Evolutionary conservation across 2,888 invertebrate species (phyloP).

Genomic region (Dinocampus coccinellae): DNA sequence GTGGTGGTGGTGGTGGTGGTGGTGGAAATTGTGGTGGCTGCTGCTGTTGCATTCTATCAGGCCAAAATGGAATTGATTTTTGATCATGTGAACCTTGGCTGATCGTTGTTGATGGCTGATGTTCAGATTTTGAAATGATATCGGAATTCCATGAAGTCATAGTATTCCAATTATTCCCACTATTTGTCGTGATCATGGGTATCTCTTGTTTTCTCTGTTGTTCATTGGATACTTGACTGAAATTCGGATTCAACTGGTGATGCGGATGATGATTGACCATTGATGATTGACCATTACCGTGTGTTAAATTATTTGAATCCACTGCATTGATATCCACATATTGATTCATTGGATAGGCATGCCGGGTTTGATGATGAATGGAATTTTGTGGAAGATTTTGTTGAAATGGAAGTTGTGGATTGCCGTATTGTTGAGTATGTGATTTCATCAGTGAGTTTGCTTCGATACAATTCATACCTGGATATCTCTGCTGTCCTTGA

Average conservation of each 20-base stretch:
- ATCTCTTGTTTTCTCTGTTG: slow-evolving; percentile 13
- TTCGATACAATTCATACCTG: slow-evolving; percentile 44
- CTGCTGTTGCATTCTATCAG: slow-evolving; percentile 30
- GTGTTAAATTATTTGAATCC: slow-evolving; percentile 2
- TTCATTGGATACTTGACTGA: slow-evolving; percentile 35
- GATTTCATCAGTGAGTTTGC: slow-evolving; percentile 41
- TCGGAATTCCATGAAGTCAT: slow-evolving; percentile 51
- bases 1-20: neutral
- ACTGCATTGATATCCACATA: slow-evolving; percentile 9
- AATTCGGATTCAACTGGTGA: slow-evolving; percentile 29
- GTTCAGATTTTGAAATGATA: slow-evolving; percentile 31
- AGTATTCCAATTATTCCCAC: slow-evolving; percentile 52
- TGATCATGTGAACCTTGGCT: slow-evolving; percentile 28
- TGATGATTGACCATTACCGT: slow-evolving; percentile 18
- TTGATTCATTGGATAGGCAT: slow-evolving; percentile 47
- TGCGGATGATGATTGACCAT: slow-evolving; percentile 36
- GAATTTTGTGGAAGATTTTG: slow-evolving; percentile 8
- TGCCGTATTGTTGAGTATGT: slow-evolving; percentile 47
- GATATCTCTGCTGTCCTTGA: slow-evolving; percentile 54
- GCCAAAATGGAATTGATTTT: slow-evolving; percentile 42
- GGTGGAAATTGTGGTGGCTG: neutral
- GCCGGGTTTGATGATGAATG: neutral
- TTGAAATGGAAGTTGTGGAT: slow-evolving; percentile 40
- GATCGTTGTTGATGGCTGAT: slow-evolving; percentile 31
- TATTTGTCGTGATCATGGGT: slow-evolving; percentile 30